phyloP scores from a whole-genome alignment of 2,888 invertebrate species.

The Neoitamus cyanurus region DNA sequence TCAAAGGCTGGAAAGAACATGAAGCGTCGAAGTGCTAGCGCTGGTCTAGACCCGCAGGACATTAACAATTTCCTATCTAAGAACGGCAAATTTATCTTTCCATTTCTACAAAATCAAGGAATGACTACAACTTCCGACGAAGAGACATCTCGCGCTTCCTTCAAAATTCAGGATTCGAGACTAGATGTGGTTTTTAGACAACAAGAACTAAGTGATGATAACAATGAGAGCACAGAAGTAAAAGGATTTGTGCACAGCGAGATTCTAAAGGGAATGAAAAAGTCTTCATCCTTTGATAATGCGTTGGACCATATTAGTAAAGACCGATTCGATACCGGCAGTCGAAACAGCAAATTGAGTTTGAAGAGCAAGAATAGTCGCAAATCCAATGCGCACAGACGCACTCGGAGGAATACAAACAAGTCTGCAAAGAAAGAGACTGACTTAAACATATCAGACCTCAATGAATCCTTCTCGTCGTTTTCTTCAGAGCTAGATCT shows the following conservation, averaged over 20 bases:
- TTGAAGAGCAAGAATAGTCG: constrained; percentile 62
- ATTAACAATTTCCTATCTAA: constrained; percentile 61
- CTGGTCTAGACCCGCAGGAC: constrained; percentile 62
- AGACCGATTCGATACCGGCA: constrained; percentile 52
- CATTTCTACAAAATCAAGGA: constrained; percentile 65
- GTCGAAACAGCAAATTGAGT: constrained; percentile 58
- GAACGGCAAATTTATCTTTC: constrained; percentile 64
- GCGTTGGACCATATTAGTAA: constrained; percentile 59
- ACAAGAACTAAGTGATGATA: constrained; percentile 58
- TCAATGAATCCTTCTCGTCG: constrained; percentile 59
- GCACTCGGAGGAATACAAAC: constrained; percentile 48
- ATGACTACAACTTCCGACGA: constrained; percentile 66
- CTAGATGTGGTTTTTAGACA: constrained; percentile 64
- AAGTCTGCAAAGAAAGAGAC: constrained; percentile 54
- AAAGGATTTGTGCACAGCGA: constrained; percentile 57
- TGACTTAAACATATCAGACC: constrained; percentile 58
- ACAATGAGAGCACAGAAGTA: constrained; percentile 55
- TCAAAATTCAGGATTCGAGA: constrained; percentile 65
- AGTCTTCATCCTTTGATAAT: constrained; percentile 54
- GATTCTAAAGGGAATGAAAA: constrained; percentile 59
- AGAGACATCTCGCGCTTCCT: constrained; percentile 63
- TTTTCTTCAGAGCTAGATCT: constrained; percentile 67
- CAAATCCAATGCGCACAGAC: constrained; percentile 58
- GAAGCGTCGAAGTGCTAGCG: constrained; percentile 61
- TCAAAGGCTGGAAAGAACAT: constrained; percentile 59